Evolutionary conservation across 2,888 invertebrate species (phyloP).

Genomic region (Drosophila emarginata): DNA sequence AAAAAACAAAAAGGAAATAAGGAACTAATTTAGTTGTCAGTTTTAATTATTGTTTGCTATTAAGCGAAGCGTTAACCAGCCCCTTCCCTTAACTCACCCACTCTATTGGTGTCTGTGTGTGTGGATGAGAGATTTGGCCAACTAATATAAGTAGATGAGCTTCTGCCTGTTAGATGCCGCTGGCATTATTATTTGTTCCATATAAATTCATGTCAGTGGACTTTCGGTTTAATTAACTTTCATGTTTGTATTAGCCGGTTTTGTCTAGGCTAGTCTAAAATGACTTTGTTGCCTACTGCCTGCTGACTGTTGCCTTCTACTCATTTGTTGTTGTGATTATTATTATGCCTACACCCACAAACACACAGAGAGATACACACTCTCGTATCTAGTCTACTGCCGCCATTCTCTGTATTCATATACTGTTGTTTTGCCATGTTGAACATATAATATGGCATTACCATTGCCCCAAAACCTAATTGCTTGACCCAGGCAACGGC

Average conservation of each 20-base stretch:
- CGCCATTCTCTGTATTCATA: constrained; percentile 14
- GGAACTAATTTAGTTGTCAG: constrained; percentile 76
- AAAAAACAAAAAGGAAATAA: not conserved
- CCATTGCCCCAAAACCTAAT: constrained; percentile 57
- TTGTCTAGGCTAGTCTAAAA: constrained; percentile 58
- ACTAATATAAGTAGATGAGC: constrained; percentile 1
- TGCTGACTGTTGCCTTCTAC: constrained; percentile 2
- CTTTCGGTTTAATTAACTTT: constrained; percentile 76
- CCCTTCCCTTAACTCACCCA: not conserved
- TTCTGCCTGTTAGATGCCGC: constrained; percentile 29
- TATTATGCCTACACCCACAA: constrained; percentile 22
- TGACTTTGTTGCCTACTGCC: constrained; percentile 32
- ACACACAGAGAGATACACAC: not conserved
- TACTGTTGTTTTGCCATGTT: constrained; percentile 26
- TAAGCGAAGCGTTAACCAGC: constrained; percentile 57
- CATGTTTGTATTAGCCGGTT: constrained; percentile 71
- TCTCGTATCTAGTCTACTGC: constrained; percentile 1
- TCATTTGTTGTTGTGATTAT: constrained; percentile 28
- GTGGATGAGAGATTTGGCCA: constrained; percentile 6
- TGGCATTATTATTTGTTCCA: constrained; percentile 74
- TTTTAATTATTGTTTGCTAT: constrained; percentile 70
- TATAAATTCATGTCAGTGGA: constrained; percentile 75
- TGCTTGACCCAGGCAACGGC: constrained; percentile 35
- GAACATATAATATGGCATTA: constrained; percentile 29
- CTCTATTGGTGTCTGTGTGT: not conserved